phyloP scores from a whole-genome alignment of 2,113 vertebrate genomes.

The Oncorhynchus tshawytscha region DNA sequence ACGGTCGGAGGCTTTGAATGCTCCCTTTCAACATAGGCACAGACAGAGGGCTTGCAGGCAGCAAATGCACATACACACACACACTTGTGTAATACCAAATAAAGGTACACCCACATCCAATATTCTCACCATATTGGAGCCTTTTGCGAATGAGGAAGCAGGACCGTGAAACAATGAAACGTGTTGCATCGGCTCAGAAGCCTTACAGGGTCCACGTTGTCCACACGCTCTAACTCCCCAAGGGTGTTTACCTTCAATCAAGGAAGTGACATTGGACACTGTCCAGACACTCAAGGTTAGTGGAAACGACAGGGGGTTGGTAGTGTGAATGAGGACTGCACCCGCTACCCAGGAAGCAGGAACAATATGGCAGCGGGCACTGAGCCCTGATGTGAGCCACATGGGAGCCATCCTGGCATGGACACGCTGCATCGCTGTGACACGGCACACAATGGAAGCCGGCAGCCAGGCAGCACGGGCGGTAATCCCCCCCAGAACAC shows the following conservation, averaged over 20 bases:
- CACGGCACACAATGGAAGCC: slow-evolving; percentile 54
- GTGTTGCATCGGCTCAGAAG: slow-evolving; percentile 30
- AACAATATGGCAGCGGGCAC: slow-evolving; percentile 26
- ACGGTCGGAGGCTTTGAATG: slow-evolving; percentile 25
- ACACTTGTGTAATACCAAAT: slow-evolving; percentile 33
- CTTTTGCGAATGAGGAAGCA: not conserved
- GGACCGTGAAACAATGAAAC: slow-evolving; percentile 14
- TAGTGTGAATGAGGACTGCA: not conserved
- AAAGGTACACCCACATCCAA: not conserved
- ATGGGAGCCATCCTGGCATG: slow-evolving; percentile 46
- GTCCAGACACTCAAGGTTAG: slow-evolving; percentile 32
- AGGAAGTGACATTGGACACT: slow-evolving; percentile 35
- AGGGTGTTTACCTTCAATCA: slow-evolving; percentile 28
- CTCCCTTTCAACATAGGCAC: slow-evolving; percentile 38
- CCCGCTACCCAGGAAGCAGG: slow-evolving; percentile 25
- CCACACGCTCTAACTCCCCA: not conserved
- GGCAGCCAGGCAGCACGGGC: slow-evolving; percentile 44
- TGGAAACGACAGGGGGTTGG: not conserved
- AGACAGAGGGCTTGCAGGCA: slow-evolving; percentile 12
- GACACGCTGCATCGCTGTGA: slow-evolving; percentile 39
- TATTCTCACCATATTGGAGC: not conserved
- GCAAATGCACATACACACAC: slow-evolving; percentile 1
- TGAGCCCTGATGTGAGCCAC: slow-evolving; percentile 26
- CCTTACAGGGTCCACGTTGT: slow-evolving; percentile 36
- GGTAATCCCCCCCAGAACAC: slow-evolving; percentile 55